Evolutionary conservation across 1,140 invertebrate genomes (phyloP), one percentile per base, ranked within the genome.

Genomic region (Drosophila equinoxialis): DNA sequence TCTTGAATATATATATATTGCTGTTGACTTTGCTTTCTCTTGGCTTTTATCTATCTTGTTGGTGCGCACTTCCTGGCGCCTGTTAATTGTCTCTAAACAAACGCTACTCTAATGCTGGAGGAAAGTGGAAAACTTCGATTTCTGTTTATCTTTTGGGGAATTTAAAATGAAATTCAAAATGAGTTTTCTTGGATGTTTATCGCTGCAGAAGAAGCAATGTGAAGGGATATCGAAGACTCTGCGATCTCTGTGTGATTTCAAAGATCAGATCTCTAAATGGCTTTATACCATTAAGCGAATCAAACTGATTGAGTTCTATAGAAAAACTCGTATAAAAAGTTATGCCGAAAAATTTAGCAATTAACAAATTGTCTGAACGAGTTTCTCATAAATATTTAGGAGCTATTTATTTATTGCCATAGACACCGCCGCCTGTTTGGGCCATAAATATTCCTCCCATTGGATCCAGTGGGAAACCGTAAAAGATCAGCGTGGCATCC

Each of bases 41-140:
- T 54, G 20, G 67, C 42, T 58, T 66, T 57, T 66, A 33, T 23
- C n/a, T 39, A 11, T 63, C 17, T 35, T 42, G 37, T 67, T 37
- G 20, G 35, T 17, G 23, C 30, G 30, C 11, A 39, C 39, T 64
- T 65, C 66, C 48, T 66, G 67, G 77, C 75, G 74, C 75, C 67
- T 65, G n/a, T 66, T 77, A 77, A 77, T 77, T 77, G 74, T 77
- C 45, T 71, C 76, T 77, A 71, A 77, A 61, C 70, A 71, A 77
- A 45, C 65, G 55, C 35, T 2, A 30, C 17, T 37, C 10, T 13
- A 13, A 42, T 55, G 10, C 14, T 30, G 13, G 20, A 6, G 73
- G 13, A n/a, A 30, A 39, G 7, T 7, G 14, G 42, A n/a, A 14
- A 45, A 26, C 41, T 68, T 68, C 74, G 33, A 76, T 65, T 70